Evolutionary conservation across 1,140 invertebrate species (phyloP).

Genomic region (Acromyrmex charruanus): DNA sequence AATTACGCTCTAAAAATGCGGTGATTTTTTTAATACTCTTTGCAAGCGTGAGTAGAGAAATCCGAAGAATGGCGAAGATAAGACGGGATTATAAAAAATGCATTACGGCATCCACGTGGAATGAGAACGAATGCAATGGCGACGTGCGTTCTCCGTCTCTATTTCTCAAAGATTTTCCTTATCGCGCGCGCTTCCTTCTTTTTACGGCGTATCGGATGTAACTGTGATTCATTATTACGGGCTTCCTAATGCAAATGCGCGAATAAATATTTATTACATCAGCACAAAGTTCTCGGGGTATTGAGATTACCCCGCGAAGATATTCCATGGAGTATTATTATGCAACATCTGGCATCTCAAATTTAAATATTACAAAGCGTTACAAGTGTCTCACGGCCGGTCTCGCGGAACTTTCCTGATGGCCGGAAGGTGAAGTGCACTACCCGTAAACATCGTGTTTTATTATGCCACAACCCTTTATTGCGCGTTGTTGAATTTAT

Average conservation of each 20-base stretch:
- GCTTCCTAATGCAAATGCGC: constrained; percentile 51
- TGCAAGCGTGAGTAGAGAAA: constrained; percentile 24
- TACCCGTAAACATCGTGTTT: constrained; percentile 52
- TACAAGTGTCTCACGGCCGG: not conserved
- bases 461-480: constrained; percentile 55
- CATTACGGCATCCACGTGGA: constrained; percentile 53
- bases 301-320: constrained; percentile 50
- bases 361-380: constrained; percentile 62
- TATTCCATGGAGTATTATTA: constrained; percentile 63
- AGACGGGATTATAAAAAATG: constrained; percentile 72
- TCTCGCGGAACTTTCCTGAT: constrained; percentile 37
- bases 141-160: constrained; percentile 21
- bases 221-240: constrained; percentile 62
- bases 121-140: constrained; percentile 69
- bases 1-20: not conserved
- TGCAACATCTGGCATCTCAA: constrained; percentile 64
- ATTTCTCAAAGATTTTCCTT: constrained; percentile 50
- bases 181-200: constrained; percentile 13
- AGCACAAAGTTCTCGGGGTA: constrained; percentile 40
- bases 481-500: constrained; percentile 57
- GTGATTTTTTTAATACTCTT: constrained; percentile 10
- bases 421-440: constrained; percentile 24
- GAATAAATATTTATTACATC: constrained; percentile 62
- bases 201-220: constrained; percentile 45
- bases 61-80: constrained; percentile 47